Evolutionary conservation across 2,797 vertebrate species (phyloP).

Genomic region (Aplochiton taeniatus): DNA sequence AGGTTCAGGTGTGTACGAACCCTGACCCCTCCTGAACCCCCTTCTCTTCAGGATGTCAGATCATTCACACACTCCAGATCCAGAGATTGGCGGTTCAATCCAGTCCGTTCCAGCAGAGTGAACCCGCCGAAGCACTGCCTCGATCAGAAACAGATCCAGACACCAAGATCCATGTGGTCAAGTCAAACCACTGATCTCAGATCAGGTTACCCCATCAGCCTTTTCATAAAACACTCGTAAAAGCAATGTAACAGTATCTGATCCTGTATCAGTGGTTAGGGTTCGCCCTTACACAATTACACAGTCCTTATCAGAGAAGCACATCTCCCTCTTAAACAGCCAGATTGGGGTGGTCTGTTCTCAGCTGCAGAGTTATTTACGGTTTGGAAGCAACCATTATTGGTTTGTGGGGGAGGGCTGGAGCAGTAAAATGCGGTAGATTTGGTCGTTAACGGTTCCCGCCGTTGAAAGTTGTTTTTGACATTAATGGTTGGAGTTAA

Average conservation of each 20-base stretch:
- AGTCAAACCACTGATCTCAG: conserved; percentile 50
- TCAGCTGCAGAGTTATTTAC: background rate
- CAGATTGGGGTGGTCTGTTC: conserved; percentile 22
- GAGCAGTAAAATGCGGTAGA: background rate
- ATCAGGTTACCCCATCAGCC: conserved; percentile 47
- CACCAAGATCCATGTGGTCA: conserved; percentile 22
- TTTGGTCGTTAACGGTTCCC: conserved; percentile 16
- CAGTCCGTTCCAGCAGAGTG: conserved; percentile 20
- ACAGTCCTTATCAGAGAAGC: conserved; percentile 50
- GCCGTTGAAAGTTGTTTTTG: conserved; percentile 15
- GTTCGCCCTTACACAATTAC: conserved; percentile 20
- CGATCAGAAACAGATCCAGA: conserved; percentile 37
- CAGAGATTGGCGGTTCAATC: conserved; percentile 22
- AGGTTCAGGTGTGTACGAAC: conserved; percentile 44
- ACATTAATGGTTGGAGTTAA: background rate
- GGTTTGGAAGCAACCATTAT: conserved; percentile 12
- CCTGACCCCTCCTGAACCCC: conserved; percentile 26
- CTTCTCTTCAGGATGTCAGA: conserved; percentile 27
- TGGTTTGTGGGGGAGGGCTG: background rate
- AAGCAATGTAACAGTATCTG: conserved; percentile 36
- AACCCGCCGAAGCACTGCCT: conserved; percentile 23
- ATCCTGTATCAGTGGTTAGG: conserved; percentile 38
- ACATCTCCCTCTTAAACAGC: conserved; percentile 54
- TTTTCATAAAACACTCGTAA: conserved; percentile 30
- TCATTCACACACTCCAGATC: conserved; percentile 20